Conservation (phyloP, 2,797 vertebrate species). For the Hozukius guyotensis region DNA sequence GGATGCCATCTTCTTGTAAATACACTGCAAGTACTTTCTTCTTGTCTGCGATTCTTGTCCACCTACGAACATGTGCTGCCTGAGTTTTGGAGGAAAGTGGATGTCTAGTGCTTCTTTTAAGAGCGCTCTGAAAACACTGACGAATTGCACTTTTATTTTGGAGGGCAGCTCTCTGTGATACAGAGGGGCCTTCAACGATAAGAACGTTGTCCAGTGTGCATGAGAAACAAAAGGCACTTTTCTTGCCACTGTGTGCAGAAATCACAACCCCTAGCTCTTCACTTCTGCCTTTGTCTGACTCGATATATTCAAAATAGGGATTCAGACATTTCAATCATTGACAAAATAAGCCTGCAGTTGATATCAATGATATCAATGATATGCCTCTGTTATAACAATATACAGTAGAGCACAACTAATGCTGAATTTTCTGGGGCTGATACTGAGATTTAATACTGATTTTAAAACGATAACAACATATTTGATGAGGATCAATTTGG, state of each 20-base stretch:
- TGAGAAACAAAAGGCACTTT: slow-evolving; percentile 33
- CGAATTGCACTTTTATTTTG: slow-evolving; percentile 67
- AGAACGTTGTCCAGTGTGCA: slow-evolving; percentile 38
- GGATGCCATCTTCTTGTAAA: slow-evolving; percentile 58
- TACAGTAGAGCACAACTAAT: not conserved
- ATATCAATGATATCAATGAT: not conserved
- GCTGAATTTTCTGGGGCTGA: not conserved
- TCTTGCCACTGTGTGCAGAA: slow-evolving; percentile 11
- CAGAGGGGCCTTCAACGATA: slow-evolving; percentile 40
- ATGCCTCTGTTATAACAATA: not conserved
- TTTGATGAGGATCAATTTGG: not conserved
- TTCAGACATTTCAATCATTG: not conserved
- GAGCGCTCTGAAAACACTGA: slow-evolving; percentile 57
- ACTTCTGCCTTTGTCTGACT: not conserved
- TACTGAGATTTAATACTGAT: not conserved
- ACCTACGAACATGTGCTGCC: slow-evolving; percentile 19
- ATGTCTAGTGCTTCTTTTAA: slow-evolving; percentile 36
- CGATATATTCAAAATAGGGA: not conserved
- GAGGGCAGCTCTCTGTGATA: slow-evolving; percentile 42
- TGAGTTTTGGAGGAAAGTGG: slow-evolving; percentile 52
- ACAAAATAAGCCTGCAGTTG: not conserved
- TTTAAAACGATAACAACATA: not conserved
- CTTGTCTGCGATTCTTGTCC: slow-evolving; percentile 38
- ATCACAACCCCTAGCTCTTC: not conserved
- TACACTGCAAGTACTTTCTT: slow-evolving; percentile 49